Evolutionary conservation across 2,797 vertebrate species (phyloP).

Genomic region (Megaceryle alcyon): DNA sequence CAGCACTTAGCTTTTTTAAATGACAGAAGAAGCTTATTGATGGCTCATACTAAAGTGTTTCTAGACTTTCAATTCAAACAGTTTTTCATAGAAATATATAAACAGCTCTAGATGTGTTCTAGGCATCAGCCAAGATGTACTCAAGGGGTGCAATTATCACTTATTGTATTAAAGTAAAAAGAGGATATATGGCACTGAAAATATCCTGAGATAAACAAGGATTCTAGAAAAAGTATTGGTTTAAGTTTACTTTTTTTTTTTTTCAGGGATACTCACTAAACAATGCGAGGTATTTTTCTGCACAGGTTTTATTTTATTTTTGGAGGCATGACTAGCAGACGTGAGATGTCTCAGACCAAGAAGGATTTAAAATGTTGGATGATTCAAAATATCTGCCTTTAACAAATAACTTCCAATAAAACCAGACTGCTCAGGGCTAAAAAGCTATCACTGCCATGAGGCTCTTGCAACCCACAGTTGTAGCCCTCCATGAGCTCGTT

Average conservation of each 20-base stretch:
- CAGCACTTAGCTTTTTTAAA: neutral
- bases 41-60: neutral
- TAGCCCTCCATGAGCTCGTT: neutral
- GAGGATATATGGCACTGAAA: neutral
- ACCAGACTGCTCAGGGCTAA: neutral
- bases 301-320: neutral
- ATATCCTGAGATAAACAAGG: slow-evolving; percentile 6
- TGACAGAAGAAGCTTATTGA: neutral
- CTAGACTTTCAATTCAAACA: slow-evolving; percentile 3
- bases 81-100: neutral
- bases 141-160: slow-evolving; percentile 35
- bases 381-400: neutral
- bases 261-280: neutral
- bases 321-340: neutral
- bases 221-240: neutral
- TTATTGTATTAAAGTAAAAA: slow-evolving; percentile 9
- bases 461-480: neutral
- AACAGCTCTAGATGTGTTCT: slow-evolving; percentile 7
- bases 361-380: neutral
- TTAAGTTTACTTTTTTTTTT: neutral
- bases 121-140: neutral
- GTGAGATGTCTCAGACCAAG: neutral
- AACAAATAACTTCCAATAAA: neutral
- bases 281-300: neutral
- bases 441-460: neutral